A percentile compares a stretch with the other conserved stretches of the same genome.
phyloP scores from a whole-genome alignment of 2,797 vertebrate genomes.

The Spinibarbus caldwelli region DNA sequence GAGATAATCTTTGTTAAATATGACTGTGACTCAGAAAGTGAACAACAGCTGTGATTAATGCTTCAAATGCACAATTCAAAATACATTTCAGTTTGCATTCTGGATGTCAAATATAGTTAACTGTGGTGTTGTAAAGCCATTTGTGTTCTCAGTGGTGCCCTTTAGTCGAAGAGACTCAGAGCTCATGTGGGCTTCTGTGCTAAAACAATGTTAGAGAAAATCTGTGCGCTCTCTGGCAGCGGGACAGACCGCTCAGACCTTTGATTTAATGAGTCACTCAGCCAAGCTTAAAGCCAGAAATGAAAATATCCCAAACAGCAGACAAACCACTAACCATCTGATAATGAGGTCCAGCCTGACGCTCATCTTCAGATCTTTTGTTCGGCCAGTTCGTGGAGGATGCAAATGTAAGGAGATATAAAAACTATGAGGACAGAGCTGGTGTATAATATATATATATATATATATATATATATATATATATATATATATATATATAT shows the following conservation, averaged over 20 bases:
- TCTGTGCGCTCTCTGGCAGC: slow-evolving; percentile 43
- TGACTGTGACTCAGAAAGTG: neutral
- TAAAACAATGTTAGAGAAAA: slow-evolving; percentile 47
- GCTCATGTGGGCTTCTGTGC: slow-evolving; percentile 37
- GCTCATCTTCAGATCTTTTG: slow-evolving; percentile 49
- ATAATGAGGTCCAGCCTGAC: slow-evolving; percentile 39
- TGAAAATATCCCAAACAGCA: slow-evolving; percentile 59
- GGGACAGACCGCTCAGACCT: slow-evolving; percentile 49
- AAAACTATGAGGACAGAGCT: neutral
- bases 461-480: no score
- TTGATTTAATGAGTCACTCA: slow-evolving; percentile 64
- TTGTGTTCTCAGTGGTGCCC: no score
- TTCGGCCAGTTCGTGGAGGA: no score
- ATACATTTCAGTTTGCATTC: neutral
- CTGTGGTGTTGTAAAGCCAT: neutral
- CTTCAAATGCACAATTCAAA: neutral
- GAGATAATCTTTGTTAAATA: slow-evolving; percentile 19
- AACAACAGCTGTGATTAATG: neutral
- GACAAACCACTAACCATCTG: slow-evolving; percentile 53
- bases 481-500: no score
- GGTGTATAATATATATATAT: no score
- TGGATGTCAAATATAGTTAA: neutral
- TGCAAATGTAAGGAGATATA: neutral
- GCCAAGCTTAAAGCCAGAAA: slow-evolving; percentile 56
- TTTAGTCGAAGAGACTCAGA: slow-evolving; percentile 51